Conservation (phyloP, 2,797 vertebrate genomes). For the Coranthus polyacanthus region DNA sequence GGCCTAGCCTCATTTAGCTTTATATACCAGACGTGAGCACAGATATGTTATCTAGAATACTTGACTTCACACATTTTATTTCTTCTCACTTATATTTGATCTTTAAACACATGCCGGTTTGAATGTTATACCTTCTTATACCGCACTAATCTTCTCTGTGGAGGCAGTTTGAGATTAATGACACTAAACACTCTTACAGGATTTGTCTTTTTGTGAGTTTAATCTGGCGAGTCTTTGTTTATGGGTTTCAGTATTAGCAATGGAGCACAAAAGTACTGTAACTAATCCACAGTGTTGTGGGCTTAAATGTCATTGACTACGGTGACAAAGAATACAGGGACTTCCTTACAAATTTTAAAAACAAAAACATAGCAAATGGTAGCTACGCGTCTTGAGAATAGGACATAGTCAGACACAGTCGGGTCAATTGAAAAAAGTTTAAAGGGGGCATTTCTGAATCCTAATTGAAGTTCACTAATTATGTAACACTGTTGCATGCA, state of each 20-base stretch:
- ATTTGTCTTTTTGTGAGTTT: slow-evolving; percentile 12
- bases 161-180: slow-evolving; percentile 3
- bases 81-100: slow-evolving; percentile 1
- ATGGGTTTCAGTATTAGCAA: background rate
- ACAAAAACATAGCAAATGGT: too few relatives aligned
- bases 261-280: background rate
- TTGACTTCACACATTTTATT: background rate
- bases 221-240: background rate
- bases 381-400: background rate
- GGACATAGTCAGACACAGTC: too few relatives aligned
- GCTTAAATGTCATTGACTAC: background rate
- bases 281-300: background rate
- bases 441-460: too few relatives aligned
- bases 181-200: background rate
- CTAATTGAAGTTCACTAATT: too few relatives aligned
- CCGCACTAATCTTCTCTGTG: background rate
- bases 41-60: slow-evolving; percentile 5
- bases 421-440: too few relatives aligned
- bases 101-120: background rate
- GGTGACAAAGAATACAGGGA: background rate
- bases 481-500: too few relatives aligned
- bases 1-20: slow-evolving; percentile 13
- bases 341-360: background rate
- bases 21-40: background rate
- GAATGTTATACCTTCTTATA: background rate